Evolutionary conservation across 1,140 invertebrate species (phyloP).

Genomic region (Anthonomus grandis): DNA sequence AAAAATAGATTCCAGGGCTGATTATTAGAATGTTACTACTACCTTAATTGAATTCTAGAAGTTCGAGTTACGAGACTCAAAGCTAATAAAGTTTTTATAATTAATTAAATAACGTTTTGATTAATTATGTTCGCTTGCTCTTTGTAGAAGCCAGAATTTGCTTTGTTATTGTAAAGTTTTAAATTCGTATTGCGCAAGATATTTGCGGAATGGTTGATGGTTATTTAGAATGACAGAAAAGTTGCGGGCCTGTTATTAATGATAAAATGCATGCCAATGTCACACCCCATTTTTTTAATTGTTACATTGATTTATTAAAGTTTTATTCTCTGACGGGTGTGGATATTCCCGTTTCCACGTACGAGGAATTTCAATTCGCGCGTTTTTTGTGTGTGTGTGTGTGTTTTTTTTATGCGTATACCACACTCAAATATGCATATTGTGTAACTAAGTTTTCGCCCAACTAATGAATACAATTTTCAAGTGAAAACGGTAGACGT

Average conservation of each 20-base stretch:
- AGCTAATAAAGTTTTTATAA: conserved; percentile 18
- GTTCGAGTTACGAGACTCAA: too few relatives aligned
- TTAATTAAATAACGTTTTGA: conserved; percentile 16
- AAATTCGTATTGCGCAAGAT: conserved; percentile 12
- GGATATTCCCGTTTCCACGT: neutral
- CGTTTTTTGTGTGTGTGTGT: too few relatives aligned
- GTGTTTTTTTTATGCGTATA: too few relatives aligned
- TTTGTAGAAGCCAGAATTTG: conserved; percentile 15
- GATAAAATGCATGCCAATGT: conserved; percentile 6
- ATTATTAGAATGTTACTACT: too few relatives aligned
- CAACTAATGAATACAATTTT: too few relatives aligned
- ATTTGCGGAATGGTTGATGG: conserved; percentile 12
- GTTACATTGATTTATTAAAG: conserved; percentile 18
- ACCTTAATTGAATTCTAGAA: too few relatives aligned
- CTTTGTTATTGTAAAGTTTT: conserved; percentile 16
- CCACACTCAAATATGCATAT: too few relatives aligned
- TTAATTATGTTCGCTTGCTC: conserved; percentile 5
- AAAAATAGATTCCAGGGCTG: too few relatives aligned
- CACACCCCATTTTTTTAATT: conserved; percentile 7
- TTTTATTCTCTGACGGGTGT: neutral
- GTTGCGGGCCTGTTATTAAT: conserved; percentile 1
- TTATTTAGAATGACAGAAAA: conserved; percentile 14
- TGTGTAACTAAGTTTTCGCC: too few relatives aligned
- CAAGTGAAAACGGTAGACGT: too few relatives aligned
- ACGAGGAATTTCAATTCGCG: conserved; percentile 12